Evolutionary conservation across 37 sponge, comb jelly and placozoan genomes (phyloP).

Genomic region (Bolinopsis microptera): DNA sequence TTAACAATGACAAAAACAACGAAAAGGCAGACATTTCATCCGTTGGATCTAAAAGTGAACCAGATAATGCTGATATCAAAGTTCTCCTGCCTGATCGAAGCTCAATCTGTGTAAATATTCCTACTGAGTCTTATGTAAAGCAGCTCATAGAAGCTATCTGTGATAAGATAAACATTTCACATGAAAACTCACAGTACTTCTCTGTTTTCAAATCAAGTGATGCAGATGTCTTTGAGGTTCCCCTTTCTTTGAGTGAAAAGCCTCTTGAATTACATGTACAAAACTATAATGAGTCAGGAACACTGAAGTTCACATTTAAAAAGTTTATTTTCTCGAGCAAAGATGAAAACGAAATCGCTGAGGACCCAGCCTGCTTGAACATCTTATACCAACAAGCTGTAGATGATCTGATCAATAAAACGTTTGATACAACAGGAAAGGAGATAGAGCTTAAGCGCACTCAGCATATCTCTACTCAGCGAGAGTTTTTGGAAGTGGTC

Average conservation of each 20-base stretch:
- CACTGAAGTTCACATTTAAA: slow-evolving; percentile 45
- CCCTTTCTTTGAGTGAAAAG: neutral
- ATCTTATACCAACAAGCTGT: slow-evolving; percentile 27
- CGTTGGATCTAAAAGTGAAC: neutral
- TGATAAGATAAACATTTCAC: neutral
- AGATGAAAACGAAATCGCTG: slow-evolving; percentile 11
- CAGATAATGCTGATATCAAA: slow-evolving; percentile 26
- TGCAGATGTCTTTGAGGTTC: neutral
- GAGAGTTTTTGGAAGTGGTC: slow-evolving; percentile 77
- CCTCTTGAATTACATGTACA: neutral
- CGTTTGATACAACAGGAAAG: slow-evolving; percentile 19
- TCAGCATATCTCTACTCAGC: slow-evolving; percentile 32
- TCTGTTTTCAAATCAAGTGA: neutral
- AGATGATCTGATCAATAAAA: neutral
- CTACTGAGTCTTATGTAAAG: neutral
- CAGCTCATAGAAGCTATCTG: slow-evolving; percentile 21
- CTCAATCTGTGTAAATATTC: slow-evolving; percentile 44
- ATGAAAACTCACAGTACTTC: neutral
- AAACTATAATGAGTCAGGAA: slow-evolving; percentile 42
- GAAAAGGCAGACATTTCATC: neutral
- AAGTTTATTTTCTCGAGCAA: neutral
- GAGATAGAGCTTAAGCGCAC: slow-evolving; percentile 47
- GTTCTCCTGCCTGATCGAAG: slow-evolving; percentile 15
- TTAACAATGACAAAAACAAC: neutral
- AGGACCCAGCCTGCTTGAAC: neutral